phyloP scores from a whole-genome alignment of 2,888 invertebrate species.

The Diadegma fenestrale region DNA sequence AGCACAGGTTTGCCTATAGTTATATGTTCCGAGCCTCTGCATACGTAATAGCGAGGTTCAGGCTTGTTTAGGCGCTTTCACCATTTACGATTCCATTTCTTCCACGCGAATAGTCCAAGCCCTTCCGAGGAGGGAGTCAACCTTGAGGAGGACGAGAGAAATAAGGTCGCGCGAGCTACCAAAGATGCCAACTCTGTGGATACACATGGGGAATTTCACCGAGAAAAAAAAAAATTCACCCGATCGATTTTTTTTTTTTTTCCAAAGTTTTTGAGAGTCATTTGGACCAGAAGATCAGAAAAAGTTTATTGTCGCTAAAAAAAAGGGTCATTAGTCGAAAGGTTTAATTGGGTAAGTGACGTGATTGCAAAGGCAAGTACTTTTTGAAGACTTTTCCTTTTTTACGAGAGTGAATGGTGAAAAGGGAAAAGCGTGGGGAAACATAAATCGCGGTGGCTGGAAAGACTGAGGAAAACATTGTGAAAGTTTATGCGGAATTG shows the following conservation, averaged over 20 bases:
- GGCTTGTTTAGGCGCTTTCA: conserved; percentile 63
- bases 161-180: conserved; percentile 38
- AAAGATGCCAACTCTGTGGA: conserved; percentile 8
- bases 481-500: conserved; percentile 28
- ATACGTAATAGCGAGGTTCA: conserved; percentile 64
- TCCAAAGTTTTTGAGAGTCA: background rate
- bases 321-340: background rate
- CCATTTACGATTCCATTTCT: conserved; percentile 66
- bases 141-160: conserved; percentile 57
- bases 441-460: background rate
- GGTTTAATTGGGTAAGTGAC: background rate
- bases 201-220: background rate
- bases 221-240: background rate
- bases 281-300: background rate
- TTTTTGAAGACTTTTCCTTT: background rate
- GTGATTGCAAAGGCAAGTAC: background rate
- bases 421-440: background rate
- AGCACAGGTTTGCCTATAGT: background rate
- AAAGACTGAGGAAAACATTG: conserved; percentile 21
- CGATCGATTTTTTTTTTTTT: background rate
- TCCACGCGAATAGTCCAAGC: conserved; percentile 56
- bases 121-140: conserved; percentile 48
- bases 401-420: background rate
- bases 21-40: conserved; percentile 43
- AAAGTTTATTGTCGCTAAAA: background rate